A percentile compares a stretch with the other conserved stretches of the same genome.
Evolutionary conservation across 2,888 invertebrate genomes (phyloP).

Genomic region (Eledone cirrhosa): DNA sequence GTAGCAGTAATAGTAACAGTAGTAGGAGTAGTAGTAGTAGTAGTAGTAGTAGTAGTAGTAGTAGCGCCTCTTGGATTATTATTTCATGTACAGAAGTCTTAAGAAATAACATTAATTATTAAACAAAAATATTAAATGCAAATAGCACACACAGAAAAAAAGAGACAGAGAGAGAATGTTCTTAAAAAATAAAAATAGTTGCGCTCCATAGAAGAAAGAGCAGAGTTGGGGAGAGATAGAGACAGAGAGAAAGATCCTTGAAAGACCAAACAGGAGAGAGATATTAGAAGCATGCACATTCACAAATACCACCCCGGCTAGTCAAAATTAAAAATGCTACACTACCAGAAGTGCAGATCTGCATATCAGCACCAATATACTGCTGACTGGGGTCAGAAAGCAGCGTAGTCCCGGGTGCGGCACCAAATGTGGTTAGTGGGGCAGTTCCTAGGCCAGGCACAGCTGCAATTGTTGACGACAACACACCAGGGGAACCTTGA

Average conservation of each 20-base stretch:
- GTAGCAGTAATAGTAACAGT: not conserved
- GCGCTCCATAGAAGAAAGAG: too few species aligned
- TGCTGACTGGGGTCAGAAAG: constrained; percentile 33
- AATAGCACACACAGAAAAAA: too few species aligned
- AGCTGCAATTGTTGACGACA: constrained; percentile 82
- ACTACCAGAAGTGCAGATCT: constrained; percentile 30
- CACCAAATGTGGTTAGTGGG: constrained; percentile 70
- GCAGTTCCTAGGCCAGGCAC: constrained; percentile 85
- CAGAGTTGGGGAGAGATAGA: too few species aligned
- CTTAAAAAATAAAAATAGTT: too few species aligned
- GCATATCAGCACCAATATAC: constrained; percentile 30
- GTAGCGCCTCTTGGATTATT: too few species aligned
- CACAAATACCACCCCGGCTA: constrained; percentile 27
- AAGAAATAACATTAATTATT: too few species aligned
- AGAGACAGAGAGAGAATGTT: too few species aligned
- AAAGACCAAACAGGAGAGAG: too few species aligned
- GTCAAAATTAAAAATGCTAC: constrained; percentile 29
- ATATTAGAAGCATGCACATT: constrained; percentile 10
- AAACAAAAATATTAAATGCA: too few species aligned
- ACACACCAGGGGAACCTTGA: constrained; percentile 76
- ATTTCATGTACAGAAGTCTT: too few species aligned
- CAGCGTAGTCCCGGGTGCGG: constrained; percentile 50
- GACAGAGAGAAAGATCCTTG: too few species aligned
- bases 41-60: not conserved
- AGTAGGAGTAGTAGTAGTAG: not conserved